Evolutionary conservation across 2,113 vertebrate species (phyloP).

Genomic region (Amazona guildingii): DNA sequence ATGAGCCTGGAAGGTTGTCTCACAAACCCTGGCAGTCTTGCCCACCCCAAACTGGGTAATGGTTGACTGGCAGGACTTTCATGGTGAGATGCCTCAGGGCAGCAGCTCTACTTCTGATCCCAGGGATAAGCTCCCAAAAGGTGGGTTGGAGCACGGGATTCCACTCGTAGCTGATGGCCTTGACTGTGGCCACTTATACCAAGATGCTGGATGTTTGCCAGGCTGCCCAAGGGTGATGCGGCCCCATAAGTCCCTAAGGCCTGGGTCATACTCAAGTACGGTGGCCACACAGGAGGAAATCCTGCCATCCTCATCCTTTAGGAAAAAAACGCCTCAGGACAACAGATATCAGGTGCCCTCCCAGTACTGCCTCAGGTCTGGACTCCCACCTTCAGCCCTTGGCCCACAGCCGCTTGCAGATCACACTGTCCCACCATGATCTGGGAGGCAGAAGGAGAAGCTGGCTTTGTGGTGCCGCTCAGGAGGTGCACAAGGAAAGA

Average conservation of each 20-base stretch:
- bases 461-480: not conserved
- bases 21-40: not conserved
- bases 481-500: not conserved
- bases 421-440: not conserved
- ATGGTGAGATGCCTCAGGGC: not conserved
- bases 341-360: not conserved
- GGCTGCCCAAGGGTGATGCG: not conserved
- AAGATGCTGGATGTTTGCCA: not conserved
- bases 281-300: not conserved
- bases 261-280: not conserved
- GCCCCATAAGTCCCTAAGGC: not conserved
- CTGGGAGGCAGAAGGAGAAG: not conserved
- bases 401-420: not conserved
- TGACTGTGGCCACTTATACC: not conserved
- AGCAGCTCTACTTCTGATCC: not conserved
- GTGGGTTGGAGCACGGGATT: not conserved
- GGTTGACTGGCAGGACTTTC: not conserved
- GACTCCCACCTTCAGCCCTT: not conserved
- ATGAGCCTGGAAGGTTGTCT: not conserved
- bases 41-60: not conserved
- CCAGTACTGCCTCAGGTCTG: not conserved
- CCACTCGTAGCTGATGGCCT: not conserved
- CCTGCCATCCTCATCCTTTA: not conserved
- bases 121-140: not conserved
- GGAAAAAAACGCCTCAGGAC: not conserved